These are phyloP conservation scores for Amiota communis DNA, from an alignment of 2,888 invertebrate species.

Conservation along the genomic window DNA sequence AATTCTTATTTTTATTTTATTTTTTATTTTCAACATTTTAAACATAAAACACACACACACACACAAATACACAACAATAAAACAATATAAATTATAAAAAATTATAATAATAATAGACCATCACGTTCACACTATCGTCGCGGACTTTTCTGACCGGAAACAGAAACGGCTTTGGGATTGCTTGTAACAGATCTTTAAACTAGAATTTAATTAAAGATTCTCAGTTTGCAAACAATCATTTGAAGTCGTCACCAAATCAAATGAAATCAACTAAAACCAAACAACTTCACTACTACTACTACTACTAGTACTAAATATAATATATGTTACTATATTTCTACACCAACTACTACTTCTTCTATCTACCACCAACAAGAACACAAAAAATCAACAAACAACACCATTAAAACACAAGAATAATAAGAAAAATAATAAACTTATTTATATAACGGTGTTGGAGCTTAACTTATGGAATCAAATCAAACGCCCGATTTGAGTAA, in stretches of 20 bases:
- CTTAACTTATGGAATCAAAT: background rate
- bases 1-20: constrained; percentile 50
- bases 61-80: constrained; percentile 35
- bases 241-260: constrained; percentile 23
- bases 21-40: constrained; percentile 54
- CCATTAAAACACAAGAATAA: constrained; percentile 20
- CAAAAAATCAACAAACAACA: constrained; percentile 34
- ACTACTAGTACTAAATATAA: background rate
- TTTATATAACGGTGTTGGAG: constrained; percentile 31
- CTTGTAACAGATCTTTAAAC: constrained; percentile 72
- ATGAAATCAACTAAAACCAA: constrained; percentile 10
- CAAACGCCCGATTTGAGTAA: background rate
- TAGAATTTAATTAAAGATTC: constrained; percentile 30
- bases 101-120: constrained; percentile 62
- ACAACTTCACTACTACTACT: constrained; percentile 29
- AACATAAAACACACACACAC: constrained; percentile 35
- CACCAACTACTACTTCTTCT: no score
- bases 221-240: no score
- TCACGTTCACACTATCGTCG: constrained; percentile 72
- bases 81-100: constrained; percentile 38
- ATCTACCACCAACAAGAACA: constrained; percentile 25
- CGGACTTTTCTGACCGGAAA: constrained; percentile 71
- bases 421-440: constrained; percentile 29
- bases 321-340: background rate
- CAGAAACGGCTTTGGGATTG: constrained; percentile 55